Base-by-base conservation (phyloP, 2,113 vertebrate genomes). In the Myocastor coypus region DNA sequence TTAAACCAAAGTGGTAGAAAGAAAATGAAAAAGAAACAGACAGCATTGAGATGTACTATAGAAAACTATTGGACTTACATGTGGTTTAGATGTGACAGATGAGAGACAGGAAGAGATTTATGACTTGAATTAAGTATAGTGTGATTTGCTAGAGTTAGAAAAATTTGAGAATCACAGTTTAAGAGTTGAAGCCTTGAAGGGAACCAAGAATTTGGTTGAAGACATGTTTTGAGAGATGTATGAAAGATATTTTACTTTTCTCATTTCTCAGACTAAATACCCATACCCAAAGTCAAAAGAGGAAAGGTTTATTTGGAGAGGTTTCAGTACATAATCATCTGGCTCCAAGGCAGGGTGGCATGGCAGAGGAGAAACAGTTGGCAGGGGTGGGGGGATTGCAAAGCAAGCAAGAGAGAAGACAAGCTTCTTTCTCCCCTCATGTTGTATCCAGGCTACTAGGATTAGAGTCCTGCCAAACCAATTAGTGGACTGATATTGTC, bases 11-110 rank as follows among this genome's bases (percentile, higher is more conserved):
- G n/a, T 50, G 14, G 26, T 34, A 19, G 71, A 89, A 95, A n/a
- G 26, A 14, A 24, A 50, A 73, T 81, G 75, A 92, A 93, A 96
- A 34, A 94, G 13, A 94, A 91, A 13, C 32, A 87, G 37, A 66
- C 13, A 40, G 5, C 61, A 85, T 73, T 85, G 81, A 92, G 12
- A 89, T 32, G 80, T 78, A 17, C 30, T 68, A 17, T 69, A 24
- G 37, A 63, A 88, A 94, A 30, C 6, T 69, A n/a, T 5, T 77
- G 34, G 5, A 12, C 11, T 94, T 52, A 64, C 4, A 64, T 32
- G 71, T 73, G 30, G 14, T 16, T 83, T 63, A n/a, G 3, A 64
- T 46, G 5, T 91, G 40, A 64, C 42, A 71, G 61, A 55, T 32
- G 17, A 80, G 10, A 63, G 28, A 42, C 91, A 87, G 28, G 26